Evolutionary conservation across 2,797 vertebrate species (phyloP).

Genomic region (Argentina silus): DNA sequence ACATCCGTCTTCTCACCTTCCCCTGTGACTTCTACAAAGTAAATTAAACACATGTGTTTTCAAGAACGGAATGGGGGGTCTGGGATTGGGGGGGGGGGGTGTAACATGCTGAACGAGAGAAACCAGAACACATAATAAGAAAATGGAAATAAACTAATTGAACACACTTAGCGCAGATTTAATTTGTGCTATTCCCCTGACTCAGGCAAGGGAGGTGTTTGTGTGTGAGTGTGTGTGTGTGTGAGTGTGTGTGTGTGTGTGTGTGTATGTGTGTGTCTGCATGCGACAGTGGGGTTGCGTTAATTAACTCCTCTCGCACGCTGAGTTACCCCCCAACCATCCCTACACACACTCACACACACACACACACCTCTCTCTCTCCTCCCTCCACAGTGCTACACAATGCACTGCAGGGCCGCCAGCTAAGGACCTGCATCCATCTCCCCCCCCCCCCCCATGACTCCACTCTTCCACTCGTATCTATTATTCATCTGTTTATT

Average conservation of each 20-base stretch:
- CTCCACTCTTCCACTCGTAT: conserved; percentile 29
- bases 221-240: conserved; percentile 27
- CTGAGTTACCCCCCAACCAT: conserved; percentile 62
- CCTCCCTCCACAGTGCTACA: conserved; percentile 54
- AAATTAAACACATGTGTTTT: conserved; percentile 40
- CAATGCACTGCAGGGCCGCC: conserved; percentile 41
- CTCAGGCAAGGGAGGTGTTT: conserved; percentile 50
- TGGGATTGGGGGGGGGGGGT: conserved; percentile 24
- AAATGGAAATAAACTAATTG: conserved; percentile 73
- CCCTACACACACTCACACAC: conserved; percentile 25
- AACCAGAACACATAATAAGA: conserved; percentile 54
- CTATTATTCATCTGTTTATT: conserved; percentile 63
- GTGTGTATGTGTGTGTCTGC: conserved; percentile 49
- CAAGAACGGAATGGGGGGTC: conserved; percentile 14
- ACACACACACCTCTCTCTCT: neutral
- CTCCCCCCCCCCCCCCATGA: conserved; percentile 40
- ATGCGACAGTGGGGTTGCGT: conserved; percentile 66
- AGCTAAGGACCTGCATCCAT: conserved; percentile 49
- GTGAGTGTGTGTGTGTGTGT: conserved; percentile 53
- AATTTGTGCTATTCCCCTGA: conserved; percentile 72
- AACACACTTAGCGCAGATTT: conserved; percentile 74
- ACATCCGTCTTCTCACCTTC: conserved; percentile 34
- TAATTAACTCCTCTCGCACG: conserved; percentile 79
- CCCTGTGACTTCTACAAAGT: conserved; percentile 25
- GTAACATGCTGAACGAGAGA: conserved; percentile 44